A percentile compares a stretch with the other conserved stretches of the same genome.
phyloP scores from a whole-genome alignment of 2,797 vertebrate genomes.

The Ctenosaura bakeri region DNA sequence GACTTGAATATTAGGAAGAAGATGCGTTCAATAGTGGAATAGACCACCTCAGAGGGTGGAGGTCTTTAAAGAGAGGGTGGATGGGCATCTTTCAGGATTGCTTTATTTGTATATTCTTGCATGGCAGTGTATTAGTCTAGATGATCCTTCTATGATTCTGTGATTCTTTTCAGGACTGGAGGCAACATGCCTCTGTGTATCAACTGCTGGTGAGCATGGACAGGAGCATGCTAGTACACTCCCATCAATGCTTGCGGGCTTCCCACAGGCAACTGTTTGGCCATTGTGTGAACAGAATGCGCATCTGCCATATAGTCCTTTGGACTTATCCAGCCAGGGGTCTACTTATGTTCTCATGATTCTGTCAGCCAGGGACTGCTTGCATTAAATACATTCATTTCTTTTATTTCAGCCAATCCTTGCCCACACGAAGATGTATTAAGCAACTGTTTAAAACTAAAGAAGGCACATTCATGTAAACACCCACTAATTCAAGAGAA shows the following conservation, averaged over 20 bases:
- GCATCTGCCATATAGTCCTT: background rate
- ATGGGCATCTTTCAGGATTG: too few relatives aligned
- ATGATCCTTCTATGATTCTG: too few relatives aligned
- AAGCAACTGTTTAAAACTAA: background rate
- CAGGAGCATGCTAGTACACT: background rate
- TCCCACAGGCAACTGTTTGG: background rate
- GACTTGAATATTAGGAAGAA: too few relatives aligned
- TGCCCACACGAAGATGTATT: accelerated
- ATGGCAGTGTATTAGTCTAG: too few relatives aligned
- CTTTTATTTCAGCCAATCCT: constrained; percentile 35
- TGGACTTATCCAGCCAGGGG: background rate
- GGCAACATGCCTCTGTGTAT: background rate
- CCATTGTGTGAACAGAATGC: background rate
- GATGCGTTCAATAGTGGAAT: too few relatives aligned
- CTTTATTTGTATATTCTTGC: too few relatives aligned
- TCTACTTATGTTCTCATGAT: background rate
- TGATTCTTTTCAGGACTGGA: too few relatives aligned
- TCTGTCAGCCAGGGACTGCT: background rate
- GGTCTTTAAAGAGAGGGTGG: too few relatives aligned
- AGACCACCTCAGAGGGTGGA: too few relatives aligned
- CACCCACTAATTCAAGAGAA: background rate
- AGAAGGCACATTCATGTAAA: background rate
- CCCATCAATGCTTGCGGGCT: background rate
- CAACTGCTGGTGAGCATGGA: background rate
- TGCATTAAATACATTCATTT: background rate